Percentiles rank a stretch among this genome's conserved stretches.
These are phyloP conservation scores for Drosophila birchii DNA, from an alignment of 2,888 invertebrate species.

Conservation along the genomic window DNA sequence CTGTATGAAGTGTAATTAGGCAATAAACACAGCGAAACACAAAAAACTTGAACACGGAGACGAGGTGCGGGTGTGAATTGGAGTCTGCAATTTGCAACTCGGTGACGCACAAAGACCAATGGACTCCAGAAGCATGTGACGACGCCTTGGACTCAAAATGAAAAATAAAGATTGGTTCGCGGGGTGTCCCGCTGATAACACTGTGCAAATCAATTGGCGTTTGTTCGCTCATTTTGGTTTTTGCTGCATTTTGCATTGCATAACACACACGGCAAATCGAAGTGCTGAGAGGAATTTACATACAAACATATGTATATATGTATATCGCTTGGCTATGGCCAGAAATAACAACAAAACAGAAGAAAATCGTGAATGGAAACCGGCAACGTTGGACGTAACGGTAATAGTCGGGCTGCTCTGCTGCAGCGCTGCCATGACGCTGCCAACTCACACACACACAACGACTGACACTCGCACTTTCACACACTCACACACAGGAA, in stretches of 20 bases:
- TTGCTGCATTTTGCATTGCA: conserved; percentile 52
- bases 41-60: not conserved
- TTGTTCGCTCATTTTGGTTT: conserved; percentile 9
- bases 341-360: conserved; percentile 51
- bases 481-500: conserved; percentile 16
- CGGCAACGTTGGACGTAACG: conserved; percentile 43
- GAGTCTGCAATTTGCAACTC: conserved; percentile 29
- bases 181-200: conserved; percentile 56
- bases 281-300: conserved; percentile 37
- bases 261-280: conserved; percentile 36
- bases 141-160: conserved; percentile 18
- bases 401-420: conserved; percentile 42
- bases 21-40: conserved; percentile 53
- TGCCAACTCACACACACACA: conserved; percentile 20
- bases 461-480: conserved; percentile 9
- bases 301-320: conserved; percentile 30
- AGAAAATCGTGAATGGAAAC: conserved; percentile 59
- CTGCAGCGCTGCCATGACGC: conserved; percentile 25
- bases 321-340: conserved; percentile 7
- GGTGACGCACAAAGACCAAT: conserved; percentile 70
- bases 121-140: conserved; percentile 60
- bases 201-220: conserved; percentile 21
- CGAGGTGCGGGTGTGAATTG: conserved; percentile 27
- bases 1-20: conserved; percentile 61
- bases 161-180: conserved; percentile 47